Evolutionary conservation across 2,113 vertebrate species (phyloP), one percentile per base, ranked within the genome.

Genomic region (Echinops telfairi): DNA sequence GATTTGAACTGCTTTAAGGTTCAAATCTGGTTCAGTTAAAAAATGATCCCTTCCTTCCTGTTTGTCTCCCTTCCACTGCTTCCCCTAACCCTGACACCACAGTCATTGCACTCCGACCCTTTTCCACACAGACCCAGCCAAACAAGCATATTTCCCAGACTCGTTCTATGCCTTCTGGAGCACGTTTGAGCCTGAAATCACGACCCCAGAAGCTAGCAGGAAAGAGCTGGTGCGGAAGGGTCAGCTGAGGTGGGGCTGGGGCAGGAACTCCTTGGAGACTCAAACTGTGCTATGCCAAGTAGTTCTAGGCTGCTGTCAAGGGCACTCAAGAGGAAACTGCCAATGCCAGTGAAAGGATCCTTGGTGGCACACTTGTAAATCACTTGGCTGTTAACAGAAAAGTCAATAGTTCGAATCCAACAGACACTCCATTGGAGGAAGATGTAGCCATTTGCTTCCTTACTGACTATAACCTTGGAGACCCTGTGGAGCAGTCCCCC

Each of bases 11-110:
- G 92, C 95, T 96, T 77, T 43, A 77, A 98, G 95, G 95, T 96
- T 93, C 96, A 75, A 0, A 16, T 71, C 93, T 31, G 89, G 94
- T 94, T 93, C 95, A 96, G 93, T 94, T 93, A 92, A 96, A 53
- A 53, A 53, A 97, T 97, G 95, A 97, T 93, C 93, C 80, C 58
- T 96, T 96, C 95, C 82, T 97, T 89, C 88, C 96, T 96, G 92
- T 93, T 78, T 75, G 86, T 92, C 33, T 83, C n/a, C 20, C 12
- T 92, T 81, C 78, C 89, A 40, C 89, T 12, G 76, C 76, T 96
- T 96, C 82, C 94, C 95, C 96, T 92, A 95, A 96, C n/a, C 93
- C 88, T 76, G 96, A 91, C 84, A 95, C 62, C 6, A 68, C 15
- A 62, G 73, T 78, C 77, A 91, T 81, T 90, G 68, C 62, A 76